Evolutionary conservation across 2,797 vertebrate species (phyloP).

Genomic region (Sebastolobus altivelis): DNA sequence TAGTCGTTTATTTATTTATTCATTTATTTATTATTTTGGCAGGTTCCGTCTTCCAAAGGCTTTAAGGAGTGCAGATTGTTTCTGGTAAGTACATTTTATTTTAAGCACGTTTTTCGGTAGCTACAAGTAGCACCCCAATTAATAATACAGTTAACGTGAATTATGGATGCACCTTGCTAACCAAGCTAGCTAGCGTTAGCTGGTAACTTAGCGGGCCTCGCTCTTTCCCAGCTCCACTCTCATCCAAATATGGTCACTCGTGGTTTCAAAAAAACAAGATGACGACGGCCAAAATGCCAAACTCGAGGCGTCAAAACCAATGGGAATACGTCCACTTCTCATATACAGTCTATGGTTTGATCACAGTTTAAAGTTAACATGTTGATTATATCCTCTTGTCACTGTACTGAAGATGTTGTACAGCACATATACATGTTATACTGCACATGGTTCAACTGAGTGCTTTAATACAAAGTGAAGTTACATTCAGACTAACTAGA

Average conservation of each 20-base stretch:
- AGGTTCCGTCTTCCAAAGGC: rapidly evolving
- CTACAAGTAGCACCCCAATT: too few relatives aligned
- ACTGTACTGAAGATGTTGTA: background rate
- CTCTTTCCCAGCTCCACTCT: background rate
- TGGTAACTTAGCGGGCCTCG: background rate
- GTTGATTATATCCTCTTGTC: conserved; percentile 3
- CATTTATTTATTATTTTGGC: too few relatives aligned
- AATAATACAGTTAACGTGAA: too few relatives aligned
- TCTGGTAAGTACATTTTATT: too few relatives aligned
- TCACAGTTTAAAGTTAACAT: background rate
- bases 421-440: background rate
- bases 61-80: too few relatives aligned
- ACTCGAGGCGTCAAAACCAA: background rate
- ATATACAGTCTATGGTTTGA: background rate
- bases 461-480: conserved; percentile 6
- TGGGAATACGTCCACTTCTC: background rate
- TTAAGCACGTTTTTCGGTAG: too few relatives aligned
- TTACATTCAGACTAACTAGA: background rate
- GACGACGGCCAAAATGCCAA: background rate
- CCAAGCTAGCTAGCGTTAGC: too few relatives aligned
- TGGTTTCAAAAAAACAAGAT: background rate
- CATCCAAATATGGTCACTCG: background rate
- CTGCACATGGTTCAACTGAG: background rate
- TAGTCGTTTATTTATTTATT: too few relatives aligned
- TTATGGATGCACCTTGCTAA: too few relatives aligned